Evolutionary conservation across 2,888 invertebrate genomes (phyloP), one percentile per base, ranked within the genome.

Genomic region (Drosophila falleni): DNA sequence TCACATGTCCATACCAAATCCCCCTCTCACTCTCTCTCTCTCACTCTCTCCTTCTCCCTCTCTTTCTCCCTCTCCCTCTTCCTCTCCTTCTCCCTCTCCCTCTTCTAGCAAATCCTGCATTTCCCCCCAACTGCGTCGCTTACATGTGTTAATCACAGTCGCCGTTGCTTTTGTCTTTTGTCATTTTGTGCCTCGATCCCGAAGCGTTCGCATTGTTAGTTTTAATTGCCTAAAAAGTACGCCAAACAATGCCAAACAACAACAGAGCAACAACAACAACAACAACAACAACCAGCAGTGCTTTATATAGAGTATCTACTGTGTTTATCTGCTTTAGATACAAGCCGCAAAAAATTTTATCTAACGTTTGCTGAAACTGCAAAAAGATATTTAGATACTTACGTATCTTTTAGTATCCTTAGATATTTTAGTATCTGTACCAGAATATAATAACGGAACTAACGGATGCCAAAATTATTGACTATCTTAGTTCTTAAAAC

Each of bases 91-190:
- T 29, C 46, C 50, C 42, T 29, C 6, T 8, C 2, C 49, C 19
- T 23, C 44, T 23, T 46, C 29, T 50, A 42, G 53, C 75, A 64
- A 69, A 63, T 63, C 56, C 56, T 62, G 55, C 62, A 64, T 46
- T 51, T 59, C 67, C 67, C 65, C 55, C 71, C 89, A 77, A 73
- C 87, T 78, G 89, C 67, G 87, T 51, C 70, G 87, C 89, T 89
- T 89, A 90, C 87, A 87, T 87, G 87, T 87, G 90, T 87, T 87
- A 89, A 87, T 87, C 87, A 87, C 90, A 88, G 90, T 71, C 88
- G 72, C 62, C 82, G 56, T 58, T 63, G 55, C 71, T 56, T 50
- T 88, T 87, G 75, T 90, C 73, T 69, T 63, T 71, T 54, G 56
- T 51, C 71, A 64, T 62, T 70, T 53, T 23, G 23, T 3, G 55